A percentile compares a stretch with the other conserved stretches of the same genome.
Evolutionary conservation across 2,888 invertebrate species (phyloP).

Genomic region (Lasioglossum zephyrum): DNA sequence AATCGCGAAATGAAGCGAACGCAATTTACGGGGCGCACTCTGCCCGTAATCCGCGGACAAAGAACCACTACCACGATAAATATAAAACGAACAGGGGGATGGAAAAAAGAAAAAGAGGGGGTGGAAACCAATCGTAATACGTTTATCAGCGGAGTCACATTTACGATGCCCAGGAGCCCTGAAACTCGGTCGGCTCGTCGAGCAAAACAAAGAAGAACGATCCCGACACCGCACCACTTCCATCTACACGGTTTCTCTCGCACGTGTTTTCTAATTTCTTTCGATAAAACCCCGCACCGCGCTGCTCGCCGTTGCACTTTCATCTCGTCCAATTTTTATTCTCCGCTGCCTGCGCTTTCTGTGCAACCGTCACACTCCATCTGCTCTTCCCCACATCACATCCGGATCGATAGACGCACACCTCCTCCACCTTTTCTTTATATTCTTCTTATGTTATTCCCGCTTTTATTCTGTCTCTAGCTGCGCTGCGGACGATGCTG

Average conservation of each 20-base stretch:
- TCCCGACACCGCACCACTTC: neutral
- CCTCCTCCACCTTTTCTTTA: neutral
- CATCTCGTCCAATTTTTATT: conserved; percentile 11
- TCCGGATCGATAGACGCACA: neutral
- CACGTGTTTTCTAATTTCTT: conserved; percentile 6
- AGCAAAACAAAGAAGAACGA: conserved; percentile 17
- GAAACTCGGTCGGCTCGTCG: conserved; percentile 40
- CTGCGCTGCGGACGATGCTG: neutral
- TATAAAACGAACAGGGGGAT: neutral
- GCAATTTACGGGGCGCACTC: conserved; percentile 32
- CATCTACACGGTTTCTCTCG: neutral
- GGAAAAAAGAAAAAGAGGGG: neutral
- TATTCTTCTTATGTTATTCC: neutral
- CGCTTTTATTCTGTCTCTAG: neutral
- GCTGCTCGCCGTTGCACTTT: neutral
- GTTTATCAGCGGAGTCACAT: conserved; percentile 52
- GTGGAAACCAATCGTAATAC: conserved; percentile 43
- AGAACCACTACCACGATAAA: conserved; percentile 20
- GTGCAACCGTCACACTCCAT: neutral
- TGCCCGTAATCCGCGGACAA: conserved; percentile 29
- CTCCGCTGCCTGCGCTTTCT: neutral
- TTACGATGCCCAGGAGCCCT: conserved; percentile 53
- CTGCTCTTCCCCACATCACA: neutral
- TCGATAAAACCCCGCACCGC: neutral
- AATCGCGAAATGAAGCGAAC: conserved; percentile 18